A percentile compares a stretch with the other conserved stretches of the same genome.
Conservation (phyloP, 1,140 invertebrate genomes). For the Homarus americanus region DNA sequence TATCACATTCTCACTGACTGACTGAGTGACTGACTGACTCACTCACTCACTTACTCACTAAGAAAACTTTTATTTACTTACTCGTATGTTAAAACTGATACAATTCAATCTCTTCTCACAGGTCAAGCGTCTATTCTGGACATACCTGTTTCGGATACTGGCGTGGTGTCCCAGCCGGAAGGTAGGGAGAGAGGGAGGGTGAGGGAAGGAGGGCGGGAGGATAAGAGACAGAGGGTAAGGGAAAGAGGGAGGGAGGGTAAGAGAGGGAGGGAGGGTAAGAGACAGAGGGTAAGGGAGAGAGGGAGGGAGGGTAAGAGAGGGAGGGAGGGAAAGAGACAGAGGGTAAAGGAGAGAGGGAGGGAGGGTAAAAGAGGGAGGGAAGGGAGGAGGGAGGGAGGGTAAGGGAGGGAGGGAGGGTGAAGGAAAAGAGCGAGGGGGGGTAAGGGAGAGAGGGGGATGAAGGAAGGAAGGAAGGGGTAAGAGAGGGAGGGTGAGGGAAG, state of each 20-base stretch:
- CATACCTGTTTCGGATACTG: conserved; percentile 44
- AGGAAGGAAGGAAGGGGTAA: too few relatives aligned
- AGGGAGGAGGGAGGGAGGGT: conserved; percentile 3
- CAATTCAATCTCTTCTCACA: too few relatives aligned
- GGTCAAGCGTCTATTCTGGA: conserved; percentile 46
- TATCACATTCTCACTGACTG: too few relatives aligned
- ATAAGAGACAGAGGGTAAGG: neutral
- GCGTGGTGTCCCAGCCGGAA: conserved; percentile 15
- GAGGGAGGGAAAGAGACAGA: neutral
- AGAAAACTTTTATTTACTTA: too few relatives aligned
- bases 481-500: too few relatives aligned
- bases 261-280: neutral
- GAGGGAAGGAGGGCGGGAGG: conserved; percentile 5
- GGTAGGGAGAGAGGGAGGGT: neutral
- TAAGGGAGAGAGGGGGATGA: too few relatives aligned
- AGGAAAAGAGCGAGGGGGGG: too few relatives aligned
- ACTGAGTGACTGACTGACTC: too few relatives aligned
- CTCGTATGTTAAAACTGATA: too few relatives aligned
- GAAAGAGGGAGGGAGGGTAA: neutral
- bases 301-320: too few relatives aligned
- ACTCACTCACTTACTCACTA: too few relatives aligned
- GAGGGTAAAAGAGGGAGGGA: neutral
- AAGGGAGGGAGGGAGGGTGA: conserved; percentile 2
- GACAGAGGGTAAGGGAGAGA: neutral
- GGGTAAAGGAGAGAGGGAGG: neutral